These are phyloP conservation scores for Sus cebifrons DNA, from an alignment of 2,797 vertebrate species.

Conservation along the genomic window DNA sequence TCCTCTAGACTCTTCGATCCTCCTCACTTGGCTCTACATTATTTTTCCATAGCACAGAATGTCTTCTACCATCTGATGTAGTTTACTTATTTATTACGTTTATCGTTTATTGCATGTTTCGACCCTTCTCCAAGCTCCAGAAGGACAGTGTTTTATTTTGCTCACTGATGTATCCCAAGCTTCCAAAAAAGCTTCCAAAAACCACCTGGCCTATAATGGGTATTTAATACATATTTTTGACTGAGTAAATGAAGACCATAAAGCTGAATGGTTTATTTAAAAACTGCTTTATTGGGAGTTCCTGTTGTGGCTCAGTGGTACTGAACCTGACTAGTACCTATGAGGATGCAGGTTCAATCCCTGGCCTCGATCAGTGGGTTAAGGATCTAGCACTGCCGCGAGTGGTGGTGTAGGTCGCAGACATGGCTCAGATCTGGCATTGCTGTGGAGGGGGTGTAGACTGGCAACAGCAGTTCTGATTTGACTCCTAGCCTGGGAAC, in stretches of 20 bases:
- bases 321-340: too few species aligned
- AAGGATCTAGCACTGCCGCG: too few species aligned
- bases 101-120: neutral
- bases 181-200: neutral
- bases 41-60: neutral
- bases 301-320: too few species aligned
- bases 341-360: too few species aligned
- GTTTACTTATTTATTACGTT: neutral
- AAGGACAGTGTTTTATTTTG: neutral
- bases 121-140: neutral
- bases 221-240: neutral
- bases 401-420: too few species aligned
- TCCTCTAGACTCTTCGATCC: neutral
- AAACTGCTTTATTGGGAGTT: neutral
- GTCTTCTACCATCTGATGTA: neutral
- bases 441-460: too few species aligned
- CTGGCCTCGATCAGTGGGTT: too few species aligned
- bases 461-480: too few species aligned
- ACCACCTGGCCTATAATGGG: neutral
- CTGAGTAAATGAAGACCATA: neutral
- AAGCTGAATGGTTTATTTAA: neutral
- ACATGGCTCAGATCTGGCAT: too few species aligned
- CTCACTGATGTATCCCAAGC: neutral
- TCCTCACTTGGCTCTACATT: neutral
- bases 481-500: too few species aligned